Base-by-base conservation (phyloP, 2,797 vertebrate species). In the Syndactyla subalaris region DNA sequence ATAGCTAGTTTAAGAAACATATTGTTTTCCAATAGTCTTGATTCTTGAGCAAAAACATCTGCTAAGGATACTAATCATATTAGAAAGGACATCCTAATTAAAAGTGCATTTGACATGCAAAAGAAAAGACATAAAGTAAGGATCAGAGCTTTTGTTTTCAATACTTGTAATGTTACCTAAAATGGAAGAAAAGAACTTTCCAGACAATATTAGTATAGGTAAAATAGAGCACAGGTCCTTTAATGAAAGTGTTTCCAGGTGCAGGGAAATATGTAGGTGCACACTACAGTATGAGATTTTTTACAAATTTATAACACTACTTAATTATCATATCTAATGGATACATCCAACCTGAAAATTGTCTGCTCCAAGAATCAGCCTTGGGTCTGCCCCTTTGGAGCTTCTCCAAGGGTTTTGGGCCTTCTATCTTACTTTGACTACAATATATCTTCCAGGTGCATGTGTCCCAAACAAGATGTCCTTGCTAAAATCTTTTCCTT, bases 1-100 rank as follows among this genome's bases (percentile, higher is more conserved):
- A 74, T 73, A 65, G n/a, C 62, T 87, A 77, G 75, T 80, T 94
- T 93, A 75, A 58, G 85, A 83, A 96, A 89, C 82, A 63, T 83
- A 67, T 29, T 96, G 48, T 43, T 89, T 94, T 92, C 73, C 63
- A 89, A 84, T 84, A 74, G 70, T 89, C 84, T 93, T 78, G 39
- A 84, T 91, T 88, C 63, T 92, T 93, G 76, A 97, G 17, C 73
- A 95, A 89, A 96, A 92, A 19, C 95, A 90, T 91, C 89, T 96
- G 91, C 87, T 59, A 85, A 81, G 79, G 80, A 57, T 66, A 38
- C 32, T 88, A 93, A 88, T 89, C 55, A 61, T 43, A 67, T 55
- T 10, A 86, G 67, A 92, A 92, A 41, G 59, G 81, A 73, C 63
- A 81, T 73, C 43, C 27, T 73, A 91, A 92, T 92, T 95, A 93